phyloP scores from a whole-genome alignment of 2,797 vertebrate species.

The Halcyon leucocephala region DNA sequence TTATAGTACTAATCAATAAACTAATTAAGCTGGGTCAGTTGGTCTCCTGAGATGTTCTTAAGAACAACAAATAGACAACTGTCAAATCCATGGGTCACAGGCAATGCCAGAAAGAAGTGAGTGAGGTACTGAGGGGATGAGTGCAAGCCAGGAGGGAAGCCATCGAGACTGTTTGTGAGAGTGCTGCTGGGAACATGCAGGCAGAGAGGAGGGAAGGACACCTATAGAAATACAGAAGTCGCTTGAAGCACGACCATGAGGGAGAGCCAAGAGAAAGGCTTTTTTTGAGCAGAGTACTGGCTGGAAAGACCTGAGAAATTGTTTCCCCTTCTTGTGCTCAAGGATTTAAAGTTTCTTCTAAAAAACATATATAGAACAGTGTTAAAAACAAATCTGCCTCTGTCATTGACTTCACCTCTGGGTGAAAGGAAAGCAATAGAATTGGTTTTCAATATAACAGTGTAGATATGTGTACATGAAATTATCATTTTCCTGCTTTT shows the following conservation, averaged over 20 bases:
- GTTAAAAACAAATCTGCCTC: background rate
- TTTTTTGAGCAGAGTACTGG: background rate
- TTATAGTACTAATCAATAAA: slow-evolving; percentile 64
- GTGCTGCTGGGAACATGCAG: background rate
- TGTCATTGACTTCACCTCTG: background rate
- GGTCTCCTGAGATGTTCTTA: slow-evolving; percentile 38
- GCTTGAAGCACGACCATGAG: background rate
- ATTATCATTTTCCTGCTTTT: background rate
- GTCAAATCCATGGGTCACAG: background rate
- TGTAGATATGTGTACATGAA: background rate
- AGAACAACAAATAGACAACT: background rate
- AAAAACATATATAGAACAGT: background rate
- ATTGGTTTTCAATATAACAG: background rate
- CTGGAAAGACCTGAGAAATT: background rate
- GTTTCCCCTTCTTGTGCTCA: background rate
- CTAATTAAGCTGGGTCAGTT: slow-evolving; percentile 56
- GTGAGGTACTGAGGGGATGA: background rate
- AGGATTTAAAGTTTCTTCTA: background rate
- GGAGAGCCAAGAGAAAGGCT: background rate
- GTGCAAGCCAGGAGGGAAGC: rapidly evolving
- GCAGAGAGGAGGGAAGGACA: background rate
- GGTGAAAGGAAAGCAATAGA: background rate
- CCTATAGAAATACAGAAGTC: rapidly evolving
- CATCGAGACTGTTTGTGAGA: rapidly evolving
- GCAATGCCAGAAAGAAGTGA: background rate